Percentiles rank a stretch among this genome's conserved stretches.
Conservation (phyloP, 2,888 invertebrate genomes). For the Mellilla xanthometata region DNA sequence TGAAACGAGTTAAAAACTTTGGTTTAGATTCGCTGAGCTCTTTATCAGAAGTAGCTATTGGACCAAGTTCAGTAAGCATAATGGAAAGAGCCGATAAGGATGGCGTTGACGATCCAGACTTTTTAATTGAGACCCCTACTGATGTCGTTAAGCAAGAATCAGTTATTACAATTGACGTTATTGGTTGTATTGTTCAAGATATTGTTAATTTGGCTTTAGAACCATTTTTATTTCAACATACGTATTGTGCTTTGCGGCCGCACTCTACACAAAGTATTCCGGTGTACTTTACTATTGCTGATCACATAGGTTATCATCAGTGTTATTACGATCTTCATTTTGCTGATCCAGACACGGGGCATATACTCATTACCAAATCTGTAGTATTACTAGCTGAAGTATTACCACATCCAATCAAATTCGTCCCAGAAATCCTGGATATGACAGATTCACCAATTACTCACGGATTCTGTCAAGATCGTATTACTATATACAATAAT, state of each 20-base stretch:
- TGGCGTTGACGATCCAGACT: conserved; percentile 32
- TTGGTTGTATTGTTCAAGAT: conserved; percentile 42
- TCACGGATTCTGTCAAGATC: conserved; percentile 54
- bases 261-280: conserved; percentile 40
- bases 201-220: conserved; percentile 51
- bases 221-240: conserved; percentile 53
- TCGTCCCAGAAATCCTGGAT: conserved; percentile 58
- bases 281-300: conserved; percentile 55
- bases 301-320: conserved; percentile 61
- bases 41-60: conserved; percentile 38
- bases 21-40: conserved; percentile 26
- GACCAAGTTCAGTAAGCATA: conserved; percentile 42
- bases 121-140: conserved; percentile 15
- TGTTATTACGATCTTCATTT: conserved; percentile 56
- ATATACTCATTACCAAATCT: conserved; percentile 43
- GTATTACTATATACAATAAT: conserved; percentile 51
- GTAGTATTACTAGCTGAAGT: conserved; percentile 58
- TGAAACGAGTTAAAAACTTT: conserved; percentile 44
- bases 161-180: conserved; percentile 33
- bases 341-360: conserved; percentile 41
- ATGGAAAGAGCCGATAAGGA: conserved; percentile 36
- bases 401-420: conserved; percentile 56
- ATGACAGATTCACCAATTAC: conserved; percentile 50
- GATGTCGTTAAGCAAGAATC: conserved; percentile 23
- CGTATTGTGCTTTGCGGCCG: conserved; percentile 45